Base-by-base conservation (phyloP, 2,113 vertebrate species). In the Rallus limicola region DNA sequence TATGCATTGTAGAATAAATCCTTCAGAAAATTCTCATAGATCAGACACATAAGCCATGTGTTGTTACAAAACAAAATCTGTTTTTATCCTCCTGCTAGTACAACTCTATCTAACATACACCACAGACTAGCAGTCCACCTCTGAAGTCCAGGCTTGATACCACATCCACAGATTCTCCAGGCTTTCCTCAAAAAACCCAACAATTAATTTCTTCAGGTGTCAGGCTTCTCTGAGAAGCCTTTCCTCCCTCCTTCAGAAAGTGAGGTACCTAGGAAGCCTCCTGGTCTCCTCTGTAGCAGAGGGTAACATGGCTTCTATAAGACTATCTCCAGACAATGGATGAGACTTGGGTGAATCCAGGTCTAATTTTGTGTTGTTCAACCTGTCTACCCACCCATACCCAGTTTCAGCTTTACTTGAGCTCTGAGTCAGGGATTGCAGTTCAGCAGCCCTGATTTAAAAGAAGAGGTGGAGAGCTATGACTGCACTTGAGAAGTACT, bases 61-160 rank as follows among this genome's bases (percentile, higher is more conserved):
- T 20, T 60, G 17, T 33, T 67, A 53, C 8, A 46, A 86, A 84
- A 70, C 34, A 48, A 94, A 84, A 6, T 24, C 4, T 42, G 6
- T 0, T 0, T 1, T 1, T 65, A 67, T 59, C 74, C 11, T 21
- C 16, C 16, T 64, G 23, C 26, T 62, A 33, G 42, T 33, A 58
- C 14, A 44, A 56, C 33, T 79, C 29, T 68, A 3, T 38, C 9
- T 50, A 48, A 36, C 26, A 12, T 3, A 34, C 33, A 63, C 13
- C 11, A 31, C 12, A 59, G 16, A 56, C 34, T 17, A 36, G 14
- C 19, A 78, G 25, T 34, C 16, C 8, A 13, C 13, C 8, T 58
- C 33, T 71, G 42, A 93, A 79, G 29, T 3, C 28, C 40, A 77
- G 34, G 31, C 6, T 69, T 86, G 56, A 65, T 46, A 53, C 5